Percentiles rank a stretch among this genome's conserved stretches.
These are phyloP conservation scores for Urocynchramus pylzowi DNA, from an alignment of 2,113 vertebrate genomes.

Conservation along the genomic window DNA sequence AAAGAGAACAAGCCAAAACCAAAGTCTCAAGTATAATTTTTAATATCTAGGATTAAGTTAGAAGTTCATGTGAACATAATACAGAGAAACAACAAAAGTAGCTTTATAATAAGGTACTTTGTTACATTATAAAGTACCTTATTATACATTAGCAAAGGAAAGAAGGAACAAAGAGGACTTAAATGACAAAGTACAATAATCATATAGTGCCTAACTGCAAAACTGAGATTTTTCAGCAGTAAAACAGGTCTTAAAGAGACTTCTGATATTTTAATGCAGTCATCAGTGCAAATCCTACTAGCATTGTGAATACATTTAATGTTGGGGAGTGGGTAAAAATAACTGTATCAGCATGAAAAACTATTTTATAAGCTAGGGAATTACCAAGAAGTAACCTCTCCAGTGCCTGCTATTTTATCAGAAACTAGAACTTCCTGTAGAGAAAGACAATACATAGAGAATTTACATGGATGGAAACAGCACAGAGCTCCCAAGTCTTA, in stretches of 20 bases:
- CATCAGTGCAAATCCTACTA: neutral
- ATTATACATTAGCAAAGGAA: neutral
- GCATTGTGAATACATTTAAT: neutral
- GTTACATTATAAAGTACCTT: neutral
- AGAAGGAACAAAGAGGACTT: slow-evolving; percentile 11
- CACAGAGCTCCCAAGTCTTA: neutral
- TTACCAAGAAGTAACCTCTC: neutral
- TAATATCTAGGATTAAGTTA: neutral
- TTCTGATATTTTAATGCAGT: neutral
- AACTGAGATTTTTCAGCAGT: neutral
- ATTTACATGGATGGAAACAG: neutral
- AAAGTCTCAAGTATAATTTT: neutral
- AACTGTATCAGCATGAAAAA: neutral
- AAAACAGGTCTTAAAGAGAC: neutral
- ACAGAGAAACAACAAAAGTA: neutral
- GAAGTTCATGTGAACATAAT: neutral
- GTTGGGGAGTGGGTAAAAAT: neutral
- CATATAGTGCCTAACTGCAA: neutral
- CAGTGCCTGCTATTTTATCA: neutral
- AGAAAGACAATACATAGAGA: neutral
- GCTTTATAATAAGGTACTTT: neutral
- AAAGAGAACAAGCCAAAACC: neutral
- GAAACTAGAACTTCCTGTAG: neutral
- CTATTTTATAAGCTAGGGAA: neutral
- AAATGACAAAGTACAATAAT: neutral